Evolutionary conservation across 2,797 vertebrate genomes (phyloP), one percentile per base, ranked within the genome.

Genomic region (Lagocephalus sceleratus): DNA sequence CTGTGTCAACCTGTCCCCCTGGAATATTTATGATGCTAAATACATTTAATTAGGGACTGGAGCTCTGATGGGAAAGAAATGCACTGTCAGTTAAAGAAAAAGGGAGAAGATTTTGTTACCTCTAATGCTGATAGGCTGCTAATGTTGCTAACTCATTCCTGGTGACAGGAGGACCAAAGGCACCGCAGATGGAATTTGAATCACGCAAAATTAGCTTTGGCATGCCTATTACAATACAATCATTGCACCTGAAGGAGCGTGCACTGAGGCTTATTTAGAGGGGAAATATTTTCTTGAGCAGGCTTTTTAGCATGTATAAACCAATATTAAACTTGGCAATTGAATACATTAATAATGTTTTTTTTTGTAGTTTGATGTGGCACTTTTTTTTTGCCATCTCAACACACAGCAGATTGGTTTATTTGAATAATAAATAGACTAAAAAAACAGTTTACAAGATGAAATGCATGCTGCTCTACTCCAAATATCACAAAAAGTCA

Each of bases 21-120:
- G 81, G 88, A 90, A 89, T 91, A 91, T 92, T 90, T 91, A 91
- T 90, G 86, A 90, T 88, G 86, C 89, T 91, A 92, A 91, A 91
- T 90, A 89, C 84, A 88, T 91, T 91, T 92, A 92, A 91, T 91
- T 91, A 91, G 87, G 70, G 72, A 73, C 78, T 57, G 71, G 62
- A 63, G 76, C 81, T 76, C 58, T 88, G 86, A 85, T 87, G 82
- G 80, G 78, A 85, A 79, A 87, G 81, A 89, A 90, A 82, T 84
- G 85, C 83, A 84, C 75, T 83, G 88, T 89, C 89, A 90, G 86
- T 89, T 75, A 72, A 78, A 82, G 7, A 65, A 51, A 75, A 63
- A 73, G 35, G 38, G 51, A 44, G 51, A 73, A 78, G 51, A 84
- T 83, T 86, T 68, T 55, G 81, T 75, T 87, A 77, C 71, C 71